Percentiles rank a stretch among this genome's conserved stretches.
phyloP scores from a whole-genome alignment of 1,140 invertebrate genomes.

The Trachelipus rathkii region DNA sequence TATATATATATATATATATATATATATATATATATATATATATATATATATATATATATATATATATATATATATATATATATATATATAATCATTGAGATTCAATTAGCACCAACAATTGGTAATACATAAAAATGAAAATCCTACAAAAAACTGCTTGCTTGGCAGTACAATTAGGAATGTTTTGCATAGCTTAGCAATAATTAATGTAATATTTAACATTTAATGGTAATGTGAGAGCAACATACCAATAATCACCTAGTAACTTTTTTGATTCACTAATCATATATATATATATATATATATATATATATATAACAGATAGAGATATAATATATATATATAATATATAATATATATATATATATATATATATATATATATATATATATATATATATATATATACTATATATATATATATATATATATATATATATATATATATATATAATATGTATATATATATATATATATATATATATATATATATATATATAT shows the following conservation, averaged over 20 bases:
- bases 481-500: neutral
- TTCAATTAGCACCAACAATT: neutral
- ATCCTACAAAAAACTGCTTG: too few species aligned
- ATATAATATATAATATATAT: neutral
- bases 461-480: neutral
- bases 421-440: neutral
- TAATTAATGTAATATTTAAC: too few species aligned
- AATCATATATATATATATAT: neutral
- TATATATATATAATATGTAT: slow-evolving; percentile 2
- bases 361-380: slow-evolving; percentile 12
- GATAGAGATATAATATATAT: neutral
- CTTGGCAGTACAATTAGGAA: too few species aligned
- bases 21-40: slow-evolving; percentile 6
- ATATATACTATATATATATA: neutral
- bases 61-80: slow-evolving; percentile 32
- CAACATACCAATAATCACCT: too few species aligned
- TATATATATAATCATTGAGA: slow-evolving; percentile 24
- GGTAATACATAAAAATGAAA: too few species aligned
- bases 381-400: neutral
- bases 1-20: slow-evolving; percentile 20
- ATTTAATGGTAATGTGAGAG: too few species aligned
- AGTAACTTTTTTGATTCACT: too few species aligned
- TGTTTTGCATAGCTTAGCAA: too few species aligned
- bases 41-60: slow-evolving; percentile 30
- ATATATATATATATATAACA: neutral